A percentile compares a stretch with the other conserved stretches of the same genome.
These are phyloP conservation scores for Manduca sexta DNA, from an alignment of 1,140 invertebrate genomes.

Conservation along the genomic window DNA sequence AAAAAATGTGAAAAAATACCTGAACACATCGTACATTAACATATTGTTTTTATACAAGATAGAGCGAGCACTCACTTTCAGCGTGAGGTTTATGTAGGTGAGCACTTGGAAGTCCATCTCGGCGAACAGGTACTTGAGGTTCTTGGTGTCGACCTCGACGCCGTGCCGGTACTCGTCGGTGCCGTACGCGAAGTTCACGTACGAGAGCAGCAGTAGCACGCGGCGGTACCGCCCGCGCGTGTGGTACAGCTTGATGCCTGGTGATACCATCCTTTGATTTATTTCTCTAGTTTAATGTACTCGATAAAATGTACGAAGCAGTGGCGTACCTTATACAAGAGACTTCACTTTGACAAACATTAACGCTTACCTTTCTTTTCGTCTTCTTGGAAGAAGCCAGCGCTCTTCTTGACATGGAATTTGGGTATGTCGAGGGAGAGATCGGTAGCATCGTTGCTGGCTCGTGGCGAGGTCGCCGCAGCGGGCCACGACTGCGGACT, in stretches of 20 bases:
- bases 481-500: neutral
- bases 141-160: conserved; percentile 49
- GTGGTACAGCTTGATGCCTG: conserved; percentile 45
- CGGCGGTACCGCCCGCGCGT: conserved; percentile 48
- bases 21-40: neutral
- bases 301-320: no score
- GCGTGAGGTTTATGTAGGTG: conserved; percentile 43
- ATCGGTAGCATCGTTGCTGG: neutral
- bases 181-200: conserved; percentile 44
- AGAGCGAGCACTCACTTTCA: conserved; percentile 26
- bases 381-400: conserved; percentile 10
- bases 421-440: neutral
- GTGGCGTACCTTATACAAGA: no score
- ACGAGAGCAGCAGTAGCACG: conserved; percentile 56
- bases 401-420: conserved; percentile 13
- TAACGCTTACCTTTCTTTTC: conserved; percentile 10
- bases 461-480: neutral
- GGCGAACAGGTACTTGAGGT: conserved; percentile 57
- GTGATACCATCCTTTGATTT: neutral
- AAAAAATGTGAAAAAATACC: neutral
- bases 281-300: no score
- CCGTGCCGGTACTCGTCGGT: conserved; percentile 45
- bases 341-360: no score
- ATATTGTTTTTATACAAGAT: neutral
- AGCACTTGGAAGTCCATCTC: conserved; percentile 60